A percentile compares a stretch with the other conserved stretches of the same genome.
phyloP scores from a whole-genome alignment of 2,888 invertebrate genomes.

The Agonopterix alstromeriana region DNA sequence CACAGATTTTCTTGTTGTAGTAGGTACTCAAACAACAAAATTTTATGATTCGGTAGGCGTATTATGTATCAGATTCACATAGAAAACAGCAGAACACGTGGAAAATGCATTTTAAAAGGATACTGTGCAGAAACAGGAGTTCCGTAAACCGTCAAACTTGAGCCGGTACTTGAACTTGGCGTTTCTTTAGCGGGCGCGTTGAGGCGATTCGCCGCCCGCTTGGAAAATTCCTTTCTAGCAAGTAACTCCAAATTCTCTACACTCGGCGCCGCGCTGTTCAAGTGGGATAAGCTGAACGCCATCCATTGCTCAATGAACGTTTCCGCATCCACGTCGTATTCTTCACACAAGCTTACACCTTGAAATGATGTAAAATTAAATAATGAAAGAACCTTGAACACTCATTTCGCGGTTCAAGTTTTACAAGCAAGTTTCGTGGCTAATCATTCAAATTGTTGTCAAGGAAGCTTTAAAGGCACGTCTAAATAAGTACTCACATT shows the following conservation, averaged over 20 bases:
- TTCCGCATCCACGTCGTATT: constrained; percentile 79
- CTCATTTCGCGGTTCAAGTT: constrained; percentile 29
- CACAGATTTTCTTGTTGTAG: no score
- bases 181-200: constrained; percentile 51
- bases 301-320: constrained; percentile 87
- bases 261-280: constrained; percentile 78
- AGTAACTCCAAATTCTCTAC: constrained; percentile 77
- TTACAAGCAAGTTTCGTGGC: background rate
- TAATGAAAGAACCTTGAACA: constrained; percentile 69
- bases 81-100: constrained; percentile 40
- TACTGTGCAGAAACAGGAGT: constrained; percentile 49
- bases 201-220: constrained; percentile 52
- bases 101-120: constrained; percentile 50
- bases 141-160: constrained; percentile 55
- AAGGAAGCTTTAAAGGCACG: background rate
- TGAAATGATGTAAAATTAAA: constrained; percentile 35
- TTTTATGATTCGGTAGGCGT: background rate
- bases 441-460: background rate
- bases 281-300: constrained; percentile 82
- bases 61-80: background rate
- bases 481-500: constrained; percentile 59
- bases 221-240: constrained; percentile 80
- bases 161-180: constrained; percentile 48
- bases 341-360: constrained; percentile 81
- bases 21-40: no score